Evolutionary conservation across 64 coral and sea anemone species (phyloP).

Genomic region (Platygyra sinensis): DNA sequence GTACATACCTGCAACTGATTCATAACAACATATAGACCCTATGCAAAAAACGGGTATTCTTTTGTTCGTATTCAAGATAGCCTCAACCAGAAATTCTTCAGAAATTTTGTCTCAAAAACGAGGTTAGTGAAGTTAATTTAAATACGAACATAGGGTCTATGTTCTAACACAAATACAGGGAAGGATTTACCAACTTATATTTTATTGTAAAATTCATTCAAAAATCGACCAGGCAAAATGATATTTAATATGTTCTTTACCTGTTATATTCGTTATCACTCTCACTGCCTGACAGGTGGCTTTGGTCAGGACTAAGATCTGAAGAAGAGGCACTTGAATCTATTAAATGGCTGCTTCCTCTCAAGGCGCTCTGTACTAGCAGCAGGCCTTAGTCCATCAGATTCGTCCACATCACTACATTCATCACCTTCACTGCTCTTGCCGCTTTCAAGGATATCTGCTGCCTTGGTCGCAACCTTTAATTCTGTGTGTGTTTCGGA

Average conservation of each 20-base stretch:
- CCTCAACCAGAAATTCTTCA: too few species aligned
- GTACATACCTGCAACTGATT: too few species aligned
- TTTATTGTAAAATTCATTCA: slow-evolving; percentile 9
- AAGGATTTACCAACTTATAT: too few species aligned
- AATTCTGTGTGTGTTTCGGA: slow-evolving; percentile 62
- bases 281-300: slow-evolving; percentile 26
- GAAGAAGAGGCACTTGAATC: slow-evolving; percentile 30
- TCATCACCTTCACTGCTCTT: slow-evolving; percentile 1
- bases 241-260: not conserved
- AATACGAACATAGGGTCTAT: too few species aligned
- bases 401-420: not conserved
- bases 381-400: not conserved
- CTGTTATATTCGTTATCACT: slow-evolving; percentile 19
- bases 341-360: slow-evolving; percentile 33
- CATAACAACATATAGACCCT: too few species aligned
- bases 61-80: too few species aligned
- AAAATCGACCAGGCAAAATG: slow-evolving; percentile 7
- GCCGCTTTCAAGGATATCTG: slow-evolving; percentile 1
- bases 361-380: slow-evolving; percentile 12
- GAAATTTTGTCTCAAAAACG: too few species aligned
- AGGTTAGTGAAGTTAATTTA: too few species aligned
- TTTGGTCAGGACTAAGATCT: slow-evolving; percentile 33
- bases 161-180: too few species aligned
- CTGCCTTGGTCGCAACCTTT: slow-evolving; percentile 24
- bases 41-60: too few species aligned